A percentile compares a stretch with the other conserved stretches of the same genome.
Evolutionary conservation across 1,140 invertebrate species (phyloP).

Genomic region (Trypoxylus dichotomus): DNA sequence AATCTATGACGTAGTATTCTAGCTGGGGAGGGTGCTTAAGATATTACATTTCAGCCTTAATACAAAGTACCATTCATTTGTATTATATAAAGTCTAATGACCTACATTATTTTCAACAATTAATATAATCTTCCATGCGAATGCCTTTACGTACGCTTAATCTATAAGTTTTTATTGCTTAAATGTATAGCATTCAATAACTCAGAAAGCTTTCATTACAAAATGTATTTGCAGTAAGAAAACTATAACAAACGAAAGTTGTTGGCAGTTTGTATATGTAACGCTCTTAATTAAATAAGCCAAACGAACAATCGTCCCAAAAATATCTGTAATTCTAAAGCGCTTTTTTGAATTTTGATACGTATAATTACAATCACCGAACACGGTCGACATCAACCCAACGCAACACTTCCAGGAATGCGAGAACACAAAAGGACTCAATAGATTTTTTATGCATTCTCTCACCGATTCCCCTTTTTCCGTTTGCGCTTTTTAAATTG

Average conservation of each 20-base stretch:
- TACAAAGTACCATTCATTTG: too few relatives aligned
- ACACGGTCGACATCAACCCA: not conserved
- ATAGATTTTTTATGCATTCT: not conserved
- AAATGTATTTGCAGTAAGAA: not conserved
- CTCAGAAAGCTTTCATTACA: too few relatives aligned
- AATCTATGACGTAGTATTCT: too few relatives aligned
- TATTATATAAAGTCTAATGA: too few relatives aligned
- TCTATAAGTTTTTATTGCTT: too few relatives aligned
- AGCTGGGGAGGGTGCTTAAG: too few relatives aligned
- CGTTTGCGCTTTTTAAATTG: slow-evolving; percentile 3
- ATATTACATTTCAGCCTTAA: too few relatives aligned
- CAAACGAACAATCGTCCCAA: not conserved
- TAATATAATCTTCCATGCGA: too few relatives aligned
- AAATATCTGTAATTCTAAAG: not conserved
- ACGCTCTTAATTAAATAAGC: not conserved
- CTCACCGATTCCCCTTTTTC: not conserved
- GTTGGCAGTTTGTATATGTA: not conserved
- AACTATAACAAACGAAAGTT: not conserved
- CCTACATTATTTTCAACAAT: too few relatives aligned
- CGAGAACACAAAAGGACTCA: not conserved
- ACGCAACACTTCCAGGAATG: not conserved
- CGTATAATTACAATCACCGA: not conserved
- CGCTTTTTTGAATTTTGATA: not conserved
- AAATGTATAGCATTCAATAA: too few relatives aligned
- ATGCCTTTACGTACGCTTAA: too few relatives aligned